Conservation (phyloP, 2,888 invertebrate species). For the Tinea pellionella region DNA sequence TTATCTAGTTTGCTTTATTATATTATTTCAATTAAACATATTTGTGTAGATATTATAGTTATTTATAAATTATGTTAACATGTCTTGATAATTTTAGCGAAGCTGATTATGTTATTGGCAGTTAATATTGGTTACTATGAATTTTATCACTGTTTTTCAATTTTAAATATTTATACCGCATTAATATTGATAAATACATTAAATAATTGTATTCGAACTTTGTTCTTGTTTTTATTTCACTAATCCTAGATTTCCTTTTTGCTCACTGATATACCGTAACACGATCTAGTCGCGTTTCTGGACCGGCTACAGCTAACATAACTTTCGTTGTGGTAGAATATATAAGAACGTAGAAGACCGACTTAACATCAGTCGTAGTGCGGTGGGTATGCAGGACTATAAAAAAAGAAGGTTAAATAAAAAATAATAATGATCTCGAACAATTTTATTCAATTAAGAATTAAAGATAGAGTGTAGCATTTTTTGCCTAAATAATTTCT, state of each 20-base stretch:
- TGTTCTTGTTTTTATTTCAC: slow-evolving; percentile 43
- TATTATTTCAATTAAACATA: background rate
- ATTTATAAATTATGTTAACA: slow-evolving; percentile 5
- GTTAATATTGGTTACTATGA: slow-evolving; percentile 57
- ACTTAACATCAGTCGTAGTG: too few relatives aligned
- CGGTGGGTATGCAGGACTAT: too few relatives aligned
- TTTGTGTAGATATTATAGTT: background rate
- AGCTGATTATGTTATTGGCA: slow-evolving; percentile 9
- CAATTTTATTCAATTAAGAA: too few relatives aligned
- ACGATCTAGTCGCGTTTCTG: too few relatives aligned
- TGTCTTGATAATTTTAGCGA: background rate
- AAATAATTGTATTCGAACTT: slow-evolving; percentile 61
- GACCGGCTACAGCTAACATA: too few relatives aligned
- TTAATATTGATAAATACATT: slow-evolving; percentile 53
- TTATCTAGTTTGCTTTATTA: background rate
- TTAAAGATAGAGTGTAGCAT: too few relatives aligned
- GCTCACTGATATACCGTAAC: too few relatives aligned
- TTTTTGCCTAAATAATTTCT: too few relatives aligned
- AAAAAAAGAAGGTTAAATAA: background rate
- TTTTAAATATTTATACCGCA: slow-evolving; percentile 71
- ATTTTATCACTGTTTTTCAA: slow-evolving; percentile 72
- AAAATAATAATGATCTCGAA: too few relatives aligned
- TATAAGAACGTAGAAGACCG: too few relatives aligned
- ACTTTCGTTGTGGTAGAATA: too few relatives aligned
- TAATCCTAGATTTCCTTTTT: background rate